Conservation (phyloP, 2,888 invertebrate species). For the Monopis laevigella region DNA sequence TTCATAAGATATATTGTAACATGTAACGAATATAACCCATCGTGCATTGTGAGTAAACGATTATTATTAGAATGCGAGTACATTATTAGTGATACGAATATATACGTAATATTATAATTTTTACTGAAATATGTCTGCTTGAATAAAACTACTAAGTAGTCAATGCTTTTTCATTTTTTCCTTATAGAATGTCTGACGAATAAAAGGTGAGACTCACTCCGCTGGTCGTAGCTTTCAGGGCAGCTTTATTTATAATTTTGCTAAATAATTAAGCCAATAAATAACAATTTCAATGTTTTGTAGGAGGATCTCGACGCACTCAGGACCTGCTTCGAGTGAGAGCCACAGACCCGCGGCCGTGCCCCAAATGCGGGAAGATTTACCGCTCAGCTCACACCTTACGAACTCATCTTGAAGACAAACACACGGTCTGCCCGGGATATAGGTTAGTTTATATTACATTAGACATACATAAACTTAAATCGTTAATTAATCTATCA, state of each 20-base stretch:
- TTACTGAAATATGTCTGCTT: slow-evolving; percentile 64
- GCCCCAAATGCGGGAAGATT: slow-evolving; percentile 93
- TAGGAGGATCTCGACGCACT: slow-evolving; percentile 76
- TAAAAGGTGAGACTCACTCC: no score
- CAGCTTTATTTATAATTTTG: background rate
- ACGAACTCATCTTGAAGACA: slow-evolving; percentile 91
- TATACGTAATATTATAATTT: slow-evolving; percentile 67
- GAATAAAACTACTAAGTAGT: slow-evolving; percentile 66
- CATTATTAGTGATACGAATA: slow-evolving; percentile 63
- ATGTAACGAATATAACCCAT: background rate
- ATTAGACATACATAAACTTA: no score
- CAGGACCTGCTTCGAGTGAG: slow-evolving; percentile 87
- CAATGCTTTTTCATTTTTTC: slow-evolving; percentile 19
- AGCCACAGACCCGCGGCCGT: slow-evolving; percentile 91
- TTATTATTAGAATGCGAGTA: slow-evolving; percentile 18
- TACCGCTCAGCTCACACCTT: slow-evolving; percentile 92
- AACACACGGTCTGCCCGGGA: slow-evolving; percentile 92
- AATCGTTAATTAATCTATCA: no score
- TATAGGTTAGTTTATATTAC: no score
- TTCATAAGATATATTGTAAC: background rate
- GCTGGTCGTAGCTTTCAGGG: background rate
- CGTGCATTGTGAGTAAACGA: background rate
- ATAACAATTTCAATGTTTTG: background rate
- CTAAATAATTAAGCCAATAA: background rate
- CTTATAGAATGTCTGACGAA: no score